Evolutionary conservation across 2,797 vertebrate genomes (phyloP).

Genomic region (Cetoscarus ocellatus): DNA sequence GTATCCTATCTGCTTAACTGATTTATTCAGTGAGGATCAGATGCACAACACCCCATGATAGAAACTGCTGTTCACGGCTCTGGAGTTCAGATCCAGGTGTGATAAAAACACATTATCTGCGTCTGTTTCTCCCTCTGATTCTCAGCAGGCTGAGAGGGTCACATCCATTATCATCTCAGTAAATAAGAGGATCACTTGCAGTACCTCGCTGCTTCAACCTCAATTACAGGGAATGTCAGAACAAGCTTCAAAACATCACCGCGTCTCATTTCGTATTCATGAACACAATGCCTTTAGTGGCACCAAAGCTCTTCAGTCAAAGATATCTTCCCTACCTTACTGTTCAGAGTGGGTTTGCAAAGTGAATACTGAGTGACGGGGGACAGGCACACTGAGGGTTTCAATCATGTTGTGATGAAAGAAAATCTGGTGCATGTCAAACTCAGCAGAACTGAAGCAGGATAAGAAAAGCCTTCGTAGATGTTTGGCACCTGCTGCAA

Average conservation of each 20-base stretch:
- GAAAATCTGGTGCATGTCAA: slow-evolving; percentile 37
- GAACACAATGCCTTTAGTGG: slow-evolving; percentile 25
- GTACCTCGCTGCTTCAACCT: slow-evolving; percentile 28
- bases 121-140: slow-evolving; percentile 8
- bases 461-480: slow-evolving; percentile 15
- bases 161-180: slow-evolving; percentile 35
- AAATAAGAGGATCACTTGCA: slow-evolving; percentile 48
- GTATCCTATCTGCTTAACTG: background rate
- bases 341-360: slow-evolving; percentile 33
- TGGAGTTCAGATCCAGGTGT: slow-evolving; percentile 6
- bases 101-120: slow-evolving; percentile 1
- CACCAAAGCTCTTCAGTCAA: slow-evolving; percentile 30
- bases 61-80: background rate
- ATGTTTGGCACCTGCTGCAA: background rate
- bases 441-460: slow-evolving; percentile 24
- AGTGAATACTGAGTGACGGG: slow-evolving; percentile 42
- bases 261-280: slow-evolving; percentile 54
- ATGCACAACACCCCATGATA: background rate
- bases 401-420: slow-evolving; percentile 68
- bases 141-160: slow-evolving; percentile 2
- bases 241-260: slow-evolving; percentile 17
- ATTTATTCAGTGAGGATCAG: background rate
- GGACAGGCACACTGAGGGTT: slow-evolving; percentile 50
- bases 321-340: slow-evolving; percentile 16
- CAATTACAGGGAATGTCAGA: slow-evolving; percentile 58